These are phyloP conservation scores for Anabacerthia variegaticeps DNA, from an alignment of 2,797 vertebrate species.

Conservation along the genomic window DNA sequence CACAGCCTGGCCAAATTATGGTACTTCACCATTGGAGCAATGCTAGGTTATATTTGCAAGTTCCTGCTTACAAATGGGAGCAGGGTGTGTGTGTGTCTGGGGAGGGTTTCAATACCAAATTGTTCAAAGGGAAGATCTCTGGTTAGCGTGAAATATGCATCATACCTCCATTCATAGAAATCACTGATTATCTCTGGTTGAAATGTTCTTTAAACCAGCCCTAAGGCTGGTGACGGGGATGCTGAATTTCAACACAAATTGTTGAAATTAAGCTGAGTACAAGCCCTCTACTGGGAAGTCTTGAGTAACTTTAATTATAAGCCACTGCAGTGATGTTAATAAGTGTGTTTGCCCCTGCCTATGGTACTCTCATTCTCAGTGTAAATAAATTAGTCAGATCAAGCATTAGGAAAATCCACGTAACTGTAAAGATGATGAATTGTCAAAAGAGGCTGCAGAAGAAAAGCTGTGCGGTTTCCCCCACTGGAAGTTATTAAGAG, in stretches of 20 bases:
- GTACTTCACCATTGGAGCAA: neutral
- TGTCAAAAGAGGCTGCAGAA: neutral
- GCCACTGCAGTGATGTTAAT: neutral
- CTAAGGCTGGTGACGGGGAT: neutral
- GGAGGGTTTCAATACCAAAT: neutral
- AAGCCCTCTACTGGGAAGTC: neutral
- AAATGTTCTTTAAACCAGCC: conserved; percentile 3
- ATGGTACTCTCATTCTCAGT: neutral
- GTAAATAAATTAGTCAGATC: neutral
- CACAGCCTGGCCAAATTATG: neutral
- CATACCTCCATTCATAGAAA: neutral
- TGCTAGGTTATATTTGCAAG: neutral
- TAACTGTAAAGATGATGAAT: neutral
- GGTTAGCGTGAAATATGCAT: neutral
- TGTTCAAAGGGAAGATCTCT: neutral
- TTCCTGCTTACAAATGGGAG: neutral
- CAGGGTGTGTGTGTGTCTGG: neutral
- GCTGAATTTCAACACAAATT: neutral
- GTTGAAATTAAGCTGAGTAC: neutral
- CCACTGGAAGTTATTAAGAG: neutral
- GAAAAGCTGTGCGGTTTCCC: neutral
- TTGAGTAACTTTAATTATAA: neutral
- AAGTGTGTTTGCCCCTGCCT: neutral
- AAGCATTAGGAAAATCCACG: neutral
- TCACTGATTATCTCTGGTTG: neutral